Base-by-base conservation (phyloP, 2,888 invertebrate genomes). In the Lasioglossum zephyrum region DNA sequence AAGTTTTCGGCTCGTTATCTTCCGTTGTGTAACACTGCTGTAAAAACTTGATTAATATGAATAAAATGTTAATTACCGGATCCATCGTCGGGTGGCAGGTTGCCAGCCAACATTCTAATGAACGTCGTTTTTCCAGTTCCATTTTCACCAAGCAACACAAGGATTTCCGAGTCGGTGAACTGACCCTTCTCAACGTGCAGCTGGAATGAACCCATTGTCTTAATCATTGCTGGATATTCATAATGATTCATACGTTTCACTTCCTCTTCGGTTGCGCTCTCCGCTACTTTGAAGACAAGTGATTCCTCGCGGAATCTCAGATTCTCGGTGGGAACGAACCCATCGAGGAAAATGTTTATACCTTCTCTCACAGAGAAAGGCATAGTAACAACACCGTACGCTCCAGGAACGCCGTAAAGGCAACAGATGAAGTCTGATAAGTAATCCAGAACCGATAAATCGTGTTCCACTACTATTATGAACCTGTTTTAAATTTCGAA, bases 41-140 rank as follows among this genome's bases (percentile, higher is more conserved):
- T 82, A 72, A 63, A 70, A 79, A 69, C 53, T 72, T 57, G 13
- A 16, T 47, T n/a, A 72, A 18, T 26, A 39, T 41, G 49, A 73
- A 81, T 78, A 8, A 41, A 79, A 83, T 22, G 31, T 66, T 39
- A 88, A 93, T 91, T 94, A 96, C 97, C 97, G 87, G 96, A 96
- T 73, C 97, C 97, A 72, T 96, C 97, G 96, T 99, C 99, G 1
- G 99, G 98, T 91, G 97, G 97, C 93, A 99, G 96, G 94, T 98
- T 98, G 77, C 99, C 99, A 92, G 99, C 99, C 94, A 99, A 96
- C 98, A 99, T 98, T 93, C 99, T 96, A 93, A 99, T 99, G 95
- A 99, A 99, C 11, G 99, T 99, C 0, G 99, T 99, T 96, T 99
- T 99, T 73, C 99, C 99, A 41, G 99, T 99, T 88, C 99, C 99